A percentile compares a stretch with the other conserved stretches of the same genome.
These are phyloP conservation scores for Phyllostomus hastatus DNA, from an alignment of 2,113 vertebrate species.

Conservation along the genomic window DNA sequence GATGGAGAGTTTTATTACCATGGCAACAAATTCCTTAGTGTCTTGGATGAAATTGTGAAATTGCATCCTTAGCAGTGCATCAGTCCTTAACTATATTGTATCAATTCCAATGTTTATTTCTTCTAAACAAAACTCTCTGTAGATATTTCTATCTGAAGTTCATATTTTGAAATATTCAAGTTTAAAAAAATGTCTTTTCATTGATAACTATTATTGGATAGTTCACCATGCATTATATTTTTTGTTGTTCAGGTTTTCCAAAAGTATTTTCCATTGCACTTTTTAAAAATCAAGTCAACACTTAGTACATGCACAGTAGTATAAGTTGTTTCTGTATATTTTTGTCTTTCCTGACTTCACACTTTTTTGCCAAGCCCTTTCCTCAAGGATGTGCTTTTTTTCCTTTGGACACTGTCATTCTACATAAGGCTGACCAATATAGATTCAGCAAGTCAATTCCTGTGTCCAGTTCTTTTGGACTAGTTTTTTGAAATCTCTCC, in stretches of 20 bases:
- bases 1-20: background rate
- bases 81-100: background rate
- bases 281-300: background rate
- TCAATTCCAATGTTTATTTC: background rate
- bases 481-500: background rate
- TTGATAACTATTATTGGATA: background rate
- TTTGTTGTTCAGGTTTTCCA: background rate
- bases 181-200: background rate
- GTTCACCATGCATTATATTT: background rate
- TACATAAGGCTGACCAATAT: background rate
- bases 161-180: background rate
- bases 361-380: background rate
- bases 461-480: background rate
- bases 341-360: background rate
- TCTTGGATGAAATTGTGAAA: background rate
- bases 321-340: background rate
- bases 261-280: background rate
- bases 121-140: background rate
- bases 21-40: background rate
- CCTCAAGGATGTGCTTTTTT: background rate
- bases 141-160: background rate
- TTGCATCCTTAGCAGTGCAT: background rate
- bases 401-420: background rate
- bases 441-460: background rate
- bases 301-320: background rate